phyloP scores from a whole-genome alignment of 2,888 invertebrate genomes.

The Chrysina gloriosa region DNA sequence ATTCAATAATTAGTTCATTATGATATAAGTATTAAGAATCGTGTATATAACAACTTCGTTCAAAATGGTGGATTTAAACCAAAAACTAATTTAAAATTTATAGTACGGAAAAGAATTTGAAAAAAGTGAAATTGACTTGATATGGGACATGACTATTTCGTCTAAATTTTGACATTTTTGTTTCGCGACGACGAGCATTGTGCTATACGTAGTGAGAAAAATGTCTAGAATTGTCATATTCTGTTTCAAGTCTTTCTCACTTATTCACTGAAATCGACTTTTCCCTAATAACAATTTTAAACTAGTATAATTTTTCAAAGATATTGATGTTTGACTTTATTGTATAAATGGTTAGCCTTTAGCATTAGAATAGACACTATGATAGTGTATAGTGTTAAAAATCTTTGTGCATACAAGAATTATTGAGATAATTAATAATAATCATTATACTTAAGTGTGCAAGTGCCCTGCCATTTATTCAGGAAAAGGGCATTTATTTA shows the following conservation, averaged over 20 bases:
- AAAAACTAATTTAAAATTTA: slow-evolving; percentile 10
- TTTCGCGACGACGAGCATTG: neutral
- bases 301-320: neutral
- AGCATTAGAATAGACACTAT: slow-evolving; percentile 56
- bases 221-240: neutral
- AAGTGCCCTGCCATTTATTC: slow-evolving; percentile 53
- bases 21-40: slow-evolving; percentile 31
- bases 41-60: slow-evolving; percentile 34
- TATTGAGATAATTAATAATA: slow-evolving; percentile 42
- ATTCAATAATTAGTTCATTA: slow-evolving; percentile 33
- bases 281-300: slow-evolving; percentile 4
- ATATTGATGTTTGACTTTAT: slow-evolving; percentile 37
- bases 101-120: neutral
- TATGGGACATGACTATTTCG: neutral
- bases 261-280: neutral
- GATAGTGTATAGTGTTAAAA: slow-evolving; percentile 50
- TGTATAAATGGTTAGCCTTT: slow-evolving; percentile 47
- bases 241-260: slow-evolving; percentile 11
- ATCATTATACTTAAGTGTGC: slow-evolving; percentile 40
- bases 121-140: slow-evolving; percentile 3
- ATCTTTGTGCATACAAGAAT: slow-evolving; percentile 49
- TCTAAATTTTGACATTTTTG: neutral
- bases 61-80: neutral
- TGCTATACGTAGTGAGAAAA: slow-evolving; percentile 1
- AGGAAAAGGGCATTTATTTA: slow-evolving; percentile 88